Base-by-base conservation (phyloP, 2,113 vertebrate genomes). In the Nicator chloris region DNA sequence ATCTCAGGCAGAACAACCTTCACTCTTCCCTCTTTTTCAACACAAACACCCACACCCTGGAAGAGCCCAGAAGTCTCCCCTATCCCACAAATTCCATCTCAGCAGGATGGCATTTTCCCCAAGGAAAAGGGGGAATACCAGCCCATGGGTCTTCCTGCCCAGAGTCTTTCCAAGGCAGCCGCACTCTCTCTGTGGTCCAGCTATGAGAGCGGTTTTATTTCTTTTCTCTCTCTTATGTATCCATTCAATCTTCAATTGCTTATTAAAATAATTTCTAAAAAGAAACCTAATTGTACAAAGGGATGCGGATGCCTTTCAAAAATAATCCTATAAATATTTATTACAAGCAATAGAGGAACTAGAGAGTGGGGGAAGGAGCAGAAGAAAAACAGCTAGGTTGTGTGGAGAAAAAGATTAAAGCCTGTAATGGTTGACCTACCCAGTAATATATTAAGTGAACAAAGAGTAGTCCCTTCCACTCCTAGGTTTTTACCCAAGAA, bases 291-390 rank as follows among this genome's bases (percentile, higher is more conserved):
- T 92, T 97, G 68, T 14, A 44, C 91, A 92, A 95, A 96, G 87
- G 79, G 44, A 63, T 78, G 82, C 73, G 61, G 81, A 86, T 96
- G 81, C 76, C 79, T 97, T 96, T 97, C 90, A 90, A 96, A 97
- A 98, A 97, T 96, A 97, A 96, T 93, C 92, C 85, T 87, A 94
- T 95, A 97, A 97, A 96, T 98, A 97, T 97, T 97, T 97, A 95
- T 97, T 95, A 95, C 45, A 88, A 88, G 39, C 22, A 60, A 66
- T 78, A 81, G 30, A 60, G 82, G 71, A 83, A 79, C 57, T 71
- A 66, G 59, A 39, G 13, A 13, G 64, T 49, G 71, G 73, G 72
- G 73, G 65, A 96, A 90, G 53, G 60, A 93, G 68, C 40, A 92
- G 60, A 93, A 96, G 82, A 83, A 96, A 95, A 97, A 88, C 88